phyloP scores from a whole-genome alignment of 2,797 vertebrate genomes.

The Chromis chromis region DNA sequence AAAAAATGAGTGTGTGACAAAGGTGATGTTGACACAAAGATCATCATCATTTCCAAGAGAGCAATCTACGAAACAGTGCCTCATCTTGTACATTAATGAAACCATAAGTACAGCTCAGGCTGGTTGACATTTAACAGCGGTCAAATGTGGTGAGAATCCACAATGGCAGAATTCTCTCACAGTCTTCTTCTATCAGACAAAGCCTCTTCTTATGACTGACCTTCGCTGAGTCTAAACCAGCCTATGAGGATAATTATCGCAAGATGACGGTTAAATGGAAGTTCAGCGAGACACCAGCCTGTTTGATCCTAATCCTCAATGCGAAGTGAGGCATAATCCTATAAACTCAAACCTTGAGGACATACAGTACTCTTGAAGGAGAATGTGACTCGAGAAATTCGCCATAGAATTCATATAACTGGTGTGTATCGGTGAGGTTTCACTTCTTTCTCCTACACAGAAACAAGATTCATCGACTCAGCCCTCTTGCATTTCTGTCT shows the following conservation, averaged over 20 bases:
- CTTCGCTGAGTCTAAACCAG: slow-evolving; percentile 19
- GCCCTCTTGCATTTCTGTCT: slow-evolving; percentile 45
- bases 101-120: slow-evolving; percentile 9
- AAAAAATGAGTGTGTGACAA: neutral
- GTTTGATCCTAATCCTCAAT: slow-evolving; percentile 63
- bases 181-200: slow-evolving; percentile 34
- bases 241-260: slow-evolving; percentile 32
- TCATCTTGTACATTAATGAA: slow-evolving; percentile 3
- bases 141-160: slow-evolving; percentile 39
- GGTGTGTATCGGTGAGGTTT: slow-evolving; percentile 22
- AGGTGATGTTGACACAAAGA: neutral
- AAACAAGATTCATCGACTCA: neutral
- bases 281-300: slow-evolving; percentile 39
- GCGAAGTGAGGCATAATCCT: slow-evolving; percentile 43
- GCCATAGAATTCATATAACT: neutral
- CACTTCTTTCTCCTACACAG: slow-evolving; percentile 30
- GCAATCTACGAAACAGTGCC: neutral
- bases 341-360: slow-evolving; percentile 41
- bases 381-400: neutral
- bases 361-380: neutral
- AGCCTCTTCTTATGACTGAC: slow-evolving; percentile 59
- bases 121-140: slow-evolving; percentile 22
- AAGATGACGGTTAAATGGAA: slow-evolving; percentile 35
- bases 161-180: slow-evolving; percentile 31
- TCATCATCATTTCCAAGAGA: neutral